Base-by-base conservation (phyloP, 2,888 invertebrate genomes). In the Laothoe populi region DNA sequence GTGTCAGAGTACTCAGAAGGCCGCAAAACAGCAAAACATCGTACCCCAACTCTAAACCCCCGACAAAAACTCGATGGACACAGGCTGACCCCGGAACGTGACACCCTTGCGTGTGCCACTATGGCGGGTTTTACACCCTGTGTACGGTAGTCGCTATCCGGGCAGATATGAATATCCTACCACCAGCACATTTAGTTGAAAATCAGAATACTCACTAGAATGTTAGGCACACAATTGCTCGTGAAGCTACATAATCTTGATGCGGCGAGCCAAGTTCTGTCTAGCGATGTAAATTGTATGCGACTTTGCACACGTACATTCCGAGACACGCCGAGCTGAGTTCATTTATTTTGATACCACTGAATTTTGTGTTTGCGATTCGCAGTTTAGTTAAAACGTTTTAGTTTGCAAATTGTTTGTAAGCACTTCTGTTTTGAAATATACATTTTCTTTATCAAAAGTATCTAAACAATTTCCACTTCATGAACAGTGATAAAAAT, bases 281-380 rank as follows among this genome's bases (percentile, higher is more conserved):
- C 8, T 13, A 23, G 13, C 42, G 63, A 64, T 69, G 67, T 70
- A 70, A 69, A 67, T 70, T 66, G 67, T 64, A 70, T 69, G 67
- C 68, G 35, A 66, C 63, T 63, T 67, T 63, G 63, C 64, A 64
- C 60, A 64, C 66, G 44, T 60, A 53, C 58, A 10, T 11, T 42
- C 24, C 42, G 19, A 26, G 26, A 35, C 31, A 19, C 19, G 35
- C 35, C 23, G 53, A 8, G 49, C 49, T 31, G 53, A 53, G 35
- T 53, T 53, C 35, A 53, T 53, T 53, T 53, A 31, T 53, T 53
- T 19, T 53, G 53, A 64, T 64, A 57, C 66, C 64, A 64, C 64
- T 64, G 61, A 35, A 53, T 53, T 35, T 35, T 1, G 16, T 35
- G 16, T 53, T 35, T 19, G 19, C 19, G 31, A 35, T 19, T 31